Evolutionary conservation across 2,113 vertebrate species (phyloP).

Genomic region (Gobius niger): DNA sequence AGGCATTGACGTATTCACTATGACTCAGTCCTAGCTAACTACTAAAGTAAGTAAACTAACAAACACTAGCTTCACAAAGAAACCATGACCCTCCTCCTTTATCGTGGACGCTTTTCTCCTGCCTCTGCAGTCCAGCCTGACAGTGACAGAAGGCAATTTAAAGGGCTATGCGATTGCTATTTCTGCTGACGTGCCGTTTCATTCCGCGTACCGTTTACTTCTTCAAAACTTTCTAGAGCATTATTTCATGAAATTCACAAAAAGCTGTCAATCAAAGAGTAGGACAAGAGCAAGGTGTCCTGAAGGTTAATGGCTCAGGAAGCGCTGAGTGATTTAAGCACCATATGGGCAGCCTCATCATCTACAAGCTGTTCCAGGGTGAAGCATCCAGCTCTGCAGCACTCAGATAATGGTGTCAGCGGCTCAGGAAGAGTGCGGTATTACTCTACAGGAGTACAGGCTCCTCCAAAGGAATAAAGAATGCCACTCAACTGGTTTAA

Average conservation of each 20-base stretch:
- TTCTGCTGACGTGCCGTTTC: neutral
- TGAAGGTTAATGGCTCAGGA: conserved; percentile 77
- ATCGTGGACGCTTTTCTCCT: neutral
- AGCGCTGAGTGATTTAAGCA: conserved; percentile 73
- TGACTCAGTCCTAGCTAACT: neutral
- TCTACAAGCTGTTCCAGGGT: conserved; percentile 78
- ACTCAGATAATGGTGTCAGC: conserved; percentile 72
- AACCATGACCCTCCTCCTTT: neutral
- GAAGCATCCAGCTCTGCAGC: conserved; percentile 74
- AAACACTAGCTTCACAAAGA: no score
- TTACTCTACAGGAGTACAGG: neutral
- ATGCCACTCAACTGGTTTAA: neutral
- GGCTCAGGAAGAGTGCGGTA: conserved; percentile 44
- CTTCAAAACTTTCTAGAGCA: neutral
- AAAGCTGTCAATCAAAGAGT: conserved; percentile 70
- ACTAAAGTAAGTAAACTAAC: no score
- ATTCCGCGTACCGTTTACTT: conserved; percentile 5
- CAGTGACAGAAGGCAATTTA: neutral
- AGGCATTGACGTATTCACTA: no score
- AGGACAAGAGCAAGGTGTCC: conserved; percentile 70
- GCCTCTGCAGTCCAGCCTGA: neutral
- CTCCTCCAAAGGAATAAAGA: neutral
- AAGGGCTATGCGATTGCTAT: neutral
- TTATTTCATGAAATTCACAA: conserved; percentile 31
- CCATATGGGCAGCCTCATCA: conserved; percentile 78